phyloP scores from a whole-genome alignment of 2,797 vertebrate species.

The Eulemur rubriventer region DNA sequence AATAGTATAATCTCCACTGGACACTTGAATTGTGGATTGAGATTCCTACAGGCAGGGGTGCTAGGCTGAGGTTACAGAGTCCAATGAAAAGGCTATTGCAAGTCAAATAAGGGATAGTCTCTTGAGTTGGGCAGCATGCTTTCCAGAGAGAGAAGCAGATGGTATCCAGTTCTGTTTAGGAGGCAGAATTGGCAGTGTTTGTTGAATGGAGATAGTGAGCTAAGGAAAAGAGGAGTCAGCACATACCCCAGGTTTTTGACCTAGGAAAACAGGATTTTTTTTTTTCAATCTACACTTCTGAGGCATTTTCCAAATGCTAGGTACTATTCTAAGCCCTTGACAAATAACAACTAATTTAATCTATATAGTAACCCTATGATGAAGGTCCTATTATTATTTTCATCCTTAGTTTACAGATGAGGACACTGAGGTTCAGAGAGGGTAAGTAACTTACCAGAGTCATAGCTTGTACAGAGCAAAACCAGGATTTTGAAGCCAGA shows the following conservation, averaged over 20 bases:
- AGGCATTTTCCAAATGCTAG: not conserved
- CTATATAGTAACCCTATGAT: not conserved
- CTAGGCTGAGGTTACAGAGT: not conserved
- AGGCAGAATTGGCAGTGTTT: not conserved
- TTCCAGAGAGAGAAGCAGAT: not conserved
- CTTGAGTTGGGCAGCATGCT: fast-evolving
- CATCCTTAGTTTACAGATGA: not conserved
- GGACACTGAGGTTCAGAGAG: not conserved
- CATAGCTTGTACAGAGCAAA: not conserved
- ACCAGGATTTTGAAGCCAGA: not conserved
- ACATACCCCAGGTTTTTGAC: not conserved
- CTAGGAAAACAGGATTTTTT: not conserved
- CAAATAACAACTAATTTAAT: not conserved
- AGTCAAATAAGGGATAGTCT: not conserved
- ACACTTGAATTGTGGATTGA: not conserved
- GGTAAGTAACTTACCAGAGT: not conserved
- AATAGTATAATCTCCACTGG: not conserved
- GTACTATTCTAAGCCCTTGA: not conserved
- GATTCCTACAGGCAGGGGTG: fast-evolving
- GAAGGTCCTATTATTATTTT: not conserved
- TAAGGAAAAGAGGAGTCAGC: not conserved
- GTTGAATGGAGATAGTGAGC: not conserved
- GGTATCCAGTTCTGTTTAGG: not conserved
- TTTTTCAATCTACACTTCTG: not conserved
- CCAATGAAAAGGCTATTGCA: not conserved